Percentiles rank a stretch among this genome's conserved stretches.
These are phyloP conservation scores for Caenorhabditis sp. DNA, from an alignment of 2,888 invertebrate species.

Conservation along the genomic window DNA sequence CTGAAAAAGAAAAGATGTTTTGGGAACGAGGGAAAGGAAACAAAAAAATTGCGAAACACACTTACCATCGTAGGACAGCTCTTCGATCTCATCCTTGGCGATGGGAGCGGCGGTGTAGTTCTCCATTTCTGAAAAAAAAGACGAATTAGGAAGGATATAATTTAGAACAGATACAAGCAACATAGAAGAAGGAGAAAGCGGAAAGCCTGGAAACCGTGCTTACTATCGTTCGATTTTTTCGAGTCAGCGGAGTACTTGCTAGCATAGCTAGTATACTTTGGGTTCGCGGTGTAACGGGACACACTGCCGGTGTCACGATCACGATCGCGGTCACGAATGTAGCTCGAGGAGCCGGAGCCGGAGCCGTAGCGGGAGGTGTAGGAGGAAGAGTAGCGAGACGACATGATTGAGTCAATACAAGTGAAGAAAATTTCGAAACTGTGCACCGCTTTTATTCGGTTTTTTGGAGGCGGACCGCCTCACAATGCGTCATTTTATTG, in stretches of 20 bases:
- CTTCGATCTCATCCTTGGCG: slow-evolving; percentile 50
- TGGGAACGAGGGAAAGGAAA: no score
- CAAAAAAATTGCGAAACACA: not conserved
- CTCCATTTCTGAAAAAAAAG: slow-evolving; percentile 36
- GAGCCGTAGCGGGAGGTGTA: slow-evolving; percentile 49
- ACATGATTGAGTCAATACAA: slow-evolving; percentile 25
- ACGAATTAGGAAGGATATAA: not conserved
- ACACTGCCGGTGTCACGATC: not conserved
- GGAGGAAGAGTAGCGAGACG: slow-evolving; percentile 34
- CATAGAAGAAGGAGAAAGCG: not conserved
- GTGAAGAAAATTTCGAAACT: no score
- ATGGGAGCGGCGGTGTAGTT: slow-evolving; percentile 46
- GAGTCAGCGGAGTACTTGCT: slow-evolving; percentile 44
- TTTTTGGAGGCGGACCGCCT: slow-evolving; percentile 15
- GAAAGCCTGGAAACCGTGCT: not conserved
- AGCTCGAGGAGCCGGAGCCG: slow-evolving; percentile 37
- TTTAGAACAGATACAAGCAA: not conserved
- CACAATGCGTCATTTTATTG: slow-evolving; percentile 35
- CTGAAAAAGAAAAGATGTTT: slow-evolving; percentile 10
- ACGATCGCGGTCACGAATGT: slow-evolving; percentile 23
- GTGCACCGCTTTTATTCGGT: no score
- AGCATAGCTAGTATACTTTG: slow-evolving; percentile 48
- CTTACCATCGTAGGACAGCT: slow-evolving; percentile 47
- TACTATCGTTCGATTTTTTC: slow-evolving; percentile 41
- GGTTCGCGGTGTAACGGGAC: slow-evolving; percentile 26